These are phyloP conservation scores for Megaceryle maxima DNA, from an alignment of 2,113 vertebrate species.

Conservation along the genomic window DNA sequence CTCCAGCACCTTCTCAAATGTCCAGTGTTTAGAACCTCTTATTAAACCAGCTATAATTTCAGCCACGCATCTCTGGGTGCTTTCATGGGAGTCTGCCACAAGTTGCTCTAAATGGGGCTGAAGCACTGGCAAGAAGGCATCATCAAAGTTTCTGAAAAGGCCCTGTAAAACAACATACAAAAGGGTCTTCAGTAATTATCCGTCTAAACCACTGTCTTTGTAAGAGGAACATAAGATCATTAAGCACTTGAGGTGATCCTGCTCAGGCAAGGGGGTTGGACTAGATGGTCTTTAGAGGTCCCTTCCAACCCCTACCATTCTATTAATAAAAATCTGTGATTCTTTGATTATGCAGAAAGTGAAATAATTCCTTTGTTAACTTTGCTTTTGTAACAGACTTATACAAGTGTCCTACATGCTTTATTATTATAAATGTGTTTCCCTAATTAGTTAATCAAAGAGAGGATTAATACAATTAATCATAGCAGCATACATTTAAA, in stretches of 20 bases:
- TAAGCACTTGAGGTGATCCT: background rate
- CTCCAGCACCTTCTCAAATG: slow-evolving; percentile 85
- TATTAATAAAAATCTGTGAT: no score
- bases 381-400: background rate
- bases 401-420: background rate
- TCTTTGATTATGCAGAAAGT: background rate
- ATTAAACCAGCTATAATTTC: slow-evolving; percentile 97
- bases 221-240: rapidly evolving
- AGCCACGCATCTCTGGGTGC: slow-evolving; percentile 92
- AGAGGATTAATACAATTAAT: background rate
- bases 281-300: no score
- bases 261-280: no score
- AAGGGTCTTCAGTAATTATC: background rate
- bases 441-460: background rate
- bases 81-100: slow-evolving; percentile 91
- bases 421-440: background rate
- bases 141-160: slow-evolving; percentile 92
- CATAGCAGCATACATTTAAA: background rate
- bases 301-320: no score
- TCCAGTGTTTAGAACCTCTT: slow-evolving; percentile 96
- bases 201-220: background rate
- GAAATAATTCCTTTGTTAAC: background rate
- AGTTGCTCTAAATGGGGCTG: slow-evolving; percentile 90
- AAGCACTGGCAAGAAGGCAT: slow-evolving; percentile 88
- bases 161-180: slow-evolving; percentile 76